Percentiles rank a stretch among this genome's conserved stretches.
Conservation (phyloP, 2,113 vertebrate genomes). For the Oplegnathus fasciatus region DNA sequence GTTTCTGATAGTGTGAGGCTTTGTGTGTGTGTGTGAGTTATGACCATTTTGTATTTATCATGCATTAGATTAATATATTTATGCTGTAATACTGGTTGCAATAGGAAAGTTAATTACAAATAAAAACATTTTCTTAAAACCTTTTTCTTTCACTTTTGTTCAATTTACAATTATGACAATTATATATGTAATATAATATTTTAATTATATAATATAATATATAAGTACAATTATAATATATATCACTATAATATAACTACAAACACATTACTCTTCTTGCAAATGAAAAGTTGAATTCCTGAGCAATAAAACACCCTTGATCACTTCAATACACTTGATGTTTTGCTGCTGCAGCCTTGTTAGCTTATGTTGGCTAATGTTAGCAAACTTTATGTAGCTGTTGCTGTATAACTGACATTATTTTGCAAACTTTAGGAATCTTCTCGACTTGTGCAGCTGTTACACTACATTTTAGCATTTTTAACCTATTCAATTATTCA, state of each 20-base stretch:
- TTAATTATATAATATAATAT: not conserved
- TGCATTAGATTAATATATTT: slow-evolving; percentile 35
- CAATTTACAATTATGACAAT: not conserved
- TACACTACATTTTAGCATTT: no score
- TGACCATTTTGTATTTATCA: slow-evolving; percentile 25
- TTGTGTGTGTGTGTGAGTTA: not conserved
- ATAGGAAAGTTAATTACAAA: slow-evolving; percentile 1
- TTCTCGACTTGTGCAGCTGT: no score
- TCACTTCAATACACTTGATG: not conserved
- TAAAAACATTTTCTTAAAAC: slow-evolving; percentile 13
- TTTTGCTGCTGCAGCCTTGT: not conserved
- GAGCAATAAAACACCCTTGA: not conserved
- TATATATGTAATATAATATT: not conserved
- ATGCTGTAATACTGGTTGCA: not conserved
- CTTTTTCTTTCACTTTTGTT: not conserved
- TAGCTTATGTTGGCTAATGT: not conserved
- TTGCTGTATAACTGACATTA: no score
- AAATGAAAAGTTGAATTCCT: no score
- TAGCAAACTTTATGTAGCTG: no score
- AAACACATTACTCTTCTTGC: not conserved
- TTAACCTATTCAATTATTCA: no score
- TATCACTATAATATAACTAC: not conserved
- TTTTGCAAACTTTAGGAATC: no score
- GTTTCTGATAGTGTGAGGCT: not conserved
- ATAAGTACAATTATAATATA: not conserved